Evolutionary conservation across 2,797 vertebrate genomes (phyloP), one percentile per base, ranked within the genome.

Genomic region (Gadopsis marmoratus): DNA sequence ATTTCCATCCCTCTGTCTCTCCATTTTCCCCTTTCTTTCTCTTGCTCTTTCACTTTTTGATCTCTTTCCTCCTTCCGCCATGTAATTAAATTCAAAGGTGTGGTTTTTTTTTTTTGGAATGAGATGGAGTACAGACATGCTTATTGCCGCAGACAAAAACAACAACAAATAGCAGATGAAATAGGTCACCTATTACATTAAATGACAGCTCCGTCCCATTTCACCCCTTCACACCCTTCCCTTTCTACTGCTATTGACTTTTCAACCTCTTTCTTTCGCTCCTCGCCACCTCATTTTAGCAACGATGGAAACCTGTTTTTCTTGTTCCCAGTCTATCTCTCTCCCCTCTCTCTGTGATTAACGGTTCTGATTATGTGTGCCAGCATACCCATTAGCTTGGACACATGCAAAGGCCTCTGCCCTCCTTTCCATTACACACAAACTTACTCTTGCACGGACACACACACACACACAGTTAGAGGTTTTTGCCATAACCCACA

Each of bases 371-470:
- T 94, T 90, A 90, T 90, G 83, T 88, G 85, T 90, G 89, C 91
- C 91, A 92, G 88, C 85, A 90, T 91, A 65, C 86, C 91, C 91
- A 92, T 94, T 94, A 93, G 92, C 87, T 74, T 84, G 87, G 93
- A 91, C 89, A 88, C 83, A 89, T 84, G 87, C 86, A 88, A 89
- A 88, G 86, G 83, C 91, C 89, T 70, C 79, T 84, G 81, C 83
- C 88, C 82, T 83, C 78, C 82, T 91, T 88, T 91, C 62, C 70
- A 82, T 91, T 82, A 74, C 47, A 84, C 85, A 78, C 87, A 76
- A 55, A 64, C 59, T 51, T 71, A 17, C 23, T 4, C 45, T 17
- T 21, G 33, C 16, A 16, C 67, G 43, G 50, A 55, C 80, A 74
- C 50, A 23, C 54, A 56, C 71, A 67, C 29, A 53, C 39, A 33